phyloP scores from a whole-genome alignment of 1,140 invertebrate genomes.

The Papilio helenus region DNA sequence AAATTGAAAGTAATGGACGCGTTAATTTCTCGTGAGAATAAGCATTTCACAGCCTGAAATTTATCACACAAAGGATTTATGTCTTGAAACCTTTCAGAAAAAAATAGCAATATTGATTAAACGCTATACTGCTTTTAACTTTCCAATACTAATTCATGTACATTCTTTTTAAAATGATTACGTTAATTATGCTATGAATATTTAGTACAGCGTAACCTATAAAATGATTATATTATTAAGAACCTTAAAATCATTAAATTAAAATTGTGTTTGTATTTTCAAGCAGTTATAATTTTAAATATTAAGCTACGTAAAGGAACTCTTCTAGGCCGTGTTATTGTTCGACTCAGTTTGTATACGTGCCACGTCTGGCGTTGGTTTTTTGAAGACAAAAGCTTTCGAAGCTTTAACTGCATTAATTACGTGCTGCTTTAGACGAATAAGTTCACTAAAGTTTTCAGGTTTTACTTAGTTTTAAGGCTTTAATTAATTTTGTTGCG shows the following conservation, averaged over 20 bases:
- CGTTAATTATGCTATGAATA: no score
- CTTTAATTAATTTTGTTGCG: background rate
- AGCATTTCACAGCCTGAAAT: background rate
- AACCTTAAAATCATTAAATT: background rate
- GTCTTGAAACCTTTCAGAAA: background rate
- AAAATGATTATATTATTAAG: no score
- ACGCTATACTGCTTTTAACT: no score
- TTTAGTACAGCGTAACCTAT: no score
- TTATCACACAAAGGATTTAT: background rate
- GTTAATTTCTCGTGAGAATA: slow-evolving; percentile 25
- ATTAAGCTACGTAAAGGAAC: background rate
- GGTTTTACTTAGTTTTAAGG: background rate
- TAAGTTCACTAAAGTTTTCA: background rate
- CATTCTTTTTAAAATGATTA: no score
- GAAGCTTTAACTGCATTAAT: slow-evolving; percentile 14
- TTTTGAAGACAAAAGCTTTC: slow-evolving; percentile 19
- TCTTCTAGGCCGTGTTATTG: background rate
- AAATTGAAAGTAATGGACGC: slow-evolving; percentile 23
- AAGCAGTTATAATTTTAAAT: slow-evolving; percentile 1
- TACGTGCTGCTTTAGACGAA: background rate
- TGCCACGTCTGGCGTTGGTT: background rate
- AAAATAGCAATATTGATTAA: background rate
- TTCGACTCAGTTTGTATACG: slow-evolving; percentile 4
- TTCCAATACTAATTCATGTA: no score
- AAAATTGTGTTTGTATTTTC: background rate